These are phyloP conservation scores for Procambarus clarkii DNA, from an alignment of 1,140 invertebrate species.

Conservation along the genomic window DNA sequence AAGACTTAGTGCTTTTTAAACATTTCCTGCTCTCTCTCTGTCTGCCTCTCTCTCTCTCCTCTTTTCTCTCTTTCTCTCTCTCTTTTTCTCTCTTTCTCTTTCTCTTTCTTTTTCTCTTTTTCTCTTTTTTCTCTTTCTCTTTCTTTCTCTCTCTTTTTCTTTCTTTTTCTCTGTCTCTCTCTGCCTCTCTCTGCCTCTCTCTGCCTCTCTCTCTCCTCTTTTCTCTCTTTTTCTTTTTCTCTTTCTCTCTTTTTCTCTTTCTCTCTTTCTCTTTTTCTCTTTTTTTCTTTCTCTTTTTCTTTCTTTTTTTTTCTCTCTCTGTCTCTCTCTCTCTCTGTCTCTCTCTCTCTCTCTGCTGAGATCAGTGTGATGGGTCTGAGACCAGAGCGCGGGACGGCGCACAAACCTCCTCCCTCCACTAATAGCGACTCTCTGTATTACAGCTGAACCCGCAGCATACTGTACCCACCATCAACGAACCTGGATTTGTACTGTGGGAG, in stretches of 20 bases:
- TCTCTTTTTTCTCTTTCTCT: background rate
- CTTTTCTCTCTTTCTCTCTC: background rate
- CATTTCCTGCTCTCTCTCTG: too few species aligned
- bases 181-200: background rate
- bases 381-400: background rate
- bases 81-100: background rate
- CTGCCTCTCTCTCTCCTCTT: too few species aligned
- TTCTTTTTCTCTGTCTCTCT: too few species aligned
- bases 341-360: too few species aligned
- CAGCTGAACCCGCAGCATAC: slow-evolving; percentile 83
- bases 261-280: too few species aligned
- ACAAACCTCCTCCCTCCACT: background rate
- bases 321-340: background rate
- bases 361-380: too few species aligned
- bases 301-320: too few species aligned
- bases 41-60: too few species aligned
- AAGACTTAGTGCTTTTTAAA: too few species aligned
- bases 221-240: too few species aligned
- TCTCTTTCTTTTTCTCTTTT: background rate
- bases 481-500: slow-evolving; percentile 80
- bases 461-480: slow-evolving; percentile 83
- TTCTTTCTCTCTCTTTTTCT: background rate
- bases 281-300: too few species aligned
- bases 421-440: background rate
- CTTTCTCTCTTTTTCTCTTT: background rate